Conservation (phyloP, 37 sponge, comb jelly and placozoan genomes). For the Petrosia ficiformis region DNA sequence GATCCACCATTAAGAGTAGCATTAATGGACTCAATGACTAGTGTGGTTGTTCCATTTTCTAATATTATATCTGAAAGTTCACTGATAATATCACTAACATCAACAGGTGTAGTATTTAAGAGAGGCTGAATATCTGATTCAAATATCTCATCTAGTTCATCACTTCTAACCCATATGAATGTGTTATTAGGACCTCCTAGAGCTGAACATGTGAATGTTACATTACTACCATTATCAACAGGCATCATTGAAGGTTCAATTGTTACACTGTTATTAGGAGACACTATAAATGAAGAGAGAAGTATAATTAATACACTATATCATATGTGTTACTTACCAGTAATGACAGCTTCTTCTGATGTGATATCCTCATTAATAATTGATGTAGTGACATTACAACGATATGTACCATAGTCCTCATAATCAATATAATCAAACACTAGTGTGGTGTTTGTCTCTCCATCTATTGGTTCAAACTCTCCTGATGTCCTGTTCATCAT, state of each 20-base stretch:
- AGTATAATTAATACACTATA: no score
- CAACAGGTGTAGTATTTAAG: not conserved
- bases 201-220: slow-evolving; percentile 13
- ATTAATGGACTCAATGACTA: not conserved
- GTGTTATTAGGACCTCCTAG: slow-evolving; percentile 23
- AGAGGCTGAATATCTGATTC: not conserved
- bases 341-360: not conserved
- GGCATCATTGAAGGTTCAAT: not conserved
- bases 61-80: not conserved
- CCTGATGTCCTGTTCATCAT: not conserved
- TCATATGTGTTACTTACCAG: not conserved
- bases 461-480: not conserved
- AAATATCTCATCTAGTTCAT: not conserved
- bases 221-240: not conserved
- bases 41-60: not conserved
- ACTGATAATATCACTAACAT: slow-evolving; percentile 63
- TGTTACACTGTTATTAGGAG: slow-evolving; percentile 23
- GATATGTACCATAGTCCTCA: slow-evolving; percentile 27
- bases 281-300: slow-evolving; percentile 10
- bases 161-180: slow-evolving; percentile 5
- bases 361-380: not conserved
- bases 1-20: slow-evolving; percentile 40
- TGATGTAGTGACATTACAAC: not conserved
- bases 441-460: not conserved
- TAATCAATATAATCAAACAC: not conserved